Evolutionary conservation across 2,888 invertebrate species (phyloP), one percentile per base, ranked within the genome.

Genomic region (Argynnis bischoffii): DNA sequence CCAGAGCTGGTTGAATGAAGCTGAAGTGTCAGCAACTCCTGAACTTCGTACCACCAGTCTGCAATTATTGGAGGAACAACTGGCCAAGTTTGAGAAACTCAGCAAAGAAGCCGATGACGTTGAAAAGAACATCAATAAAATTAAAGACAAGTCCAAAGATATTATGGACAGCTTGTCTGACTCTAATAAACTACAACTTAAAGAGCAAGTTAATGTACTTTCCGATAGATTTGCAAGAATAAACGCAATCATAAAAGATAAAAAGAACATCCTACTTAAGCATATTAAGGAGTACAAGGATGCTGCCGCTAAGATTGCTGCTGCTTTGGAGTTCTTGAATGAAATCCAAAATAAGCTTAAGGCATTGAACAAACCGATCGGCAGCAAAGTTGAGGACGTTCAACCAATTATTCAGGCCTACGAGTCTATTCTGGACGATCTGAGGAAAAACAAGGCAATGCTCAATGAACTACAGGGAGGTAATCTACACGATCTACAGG

Each of bases 1-100:
- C 81, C 95, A 96, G 73, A 95, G 96, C 77, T 99, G 98, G 98
- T 92, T 98, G 51, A 96, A 97, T 75, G 97, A 98, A 88, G 97
- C 97, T 41, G 98, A 98, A 86, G 96, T 97, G 0, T 96, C 97
- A 3, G 96, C 97, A 1, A 95, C 96, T 13, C 95, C 96, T 47
- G 97, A 98, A 79, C 91, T 98, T 4, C 94, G 97, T 55, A 95
- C 96, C 21, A 95, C 97, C 1, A 97, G 95, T 78, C 93, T 97
- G 21, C 97, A 97, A 75, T 94, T 97, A 0, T 88, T 98, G 41
- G 96, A 98, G 84, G 98, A 98, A 86, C 98, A 98, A 81, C 88
- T 97, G 54, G 94, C 94, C n/a, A 98, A 98, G 89, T 97, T 97
- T 79, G 95, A 96, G 74, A 96, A 95, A 79, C 89, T 98, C 8